phyloP scores from a whole-genome alignment of 2,797 vertebrate genomes.

The Pristis pectinata region DNA sequence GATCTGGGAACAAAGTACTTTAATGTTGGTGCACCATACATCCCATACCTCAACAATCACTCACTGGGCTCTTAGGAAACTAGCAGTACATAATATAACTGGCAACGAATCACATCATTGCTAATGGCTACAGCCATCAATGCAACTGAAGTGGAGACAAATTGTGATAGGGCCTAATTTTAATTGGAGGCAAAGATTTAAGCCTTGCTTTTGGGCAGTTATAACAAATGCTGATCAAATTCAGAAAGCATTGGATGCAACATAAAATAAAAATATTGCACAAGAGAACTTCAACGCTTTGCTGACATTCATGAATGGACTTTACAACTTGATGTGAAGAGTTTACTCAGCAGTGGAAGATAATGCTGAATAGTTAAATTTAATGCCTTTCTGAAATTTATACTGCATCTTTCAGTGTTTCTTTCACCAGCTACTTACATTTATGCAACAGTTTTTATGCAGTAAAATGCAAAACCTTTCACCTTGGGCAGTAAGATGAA shows the following conservation, averaged over 20 bases:
- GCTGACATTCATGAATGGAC: not conserved
- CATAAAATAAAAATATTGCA: not conserved
- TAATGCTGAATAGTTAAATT: not conserved
- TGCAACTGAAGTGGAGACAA: not conserved
- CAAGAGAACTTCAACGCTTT: not conserved
- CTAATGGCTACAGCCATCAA: not conserved
- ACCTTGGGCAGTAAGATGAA: not conserved
- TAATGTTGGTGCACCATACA: not conserved
- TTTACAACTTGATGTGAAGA: not conserved
- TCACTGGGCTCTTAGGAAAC: not conserved
- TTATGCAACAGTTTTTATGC: not conserved
- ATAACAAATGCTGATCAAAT: not conserved
- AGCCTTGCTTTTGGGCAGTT: not conserved
- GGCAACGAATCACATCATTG: not conserved
- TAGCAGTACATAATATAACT: not conserved
- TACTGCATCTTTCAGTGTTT: not conserved
- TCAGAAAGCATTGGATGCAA: not conserved
- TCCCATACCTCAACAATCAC: not conserved
- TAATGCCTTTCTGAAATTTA: not conserved
- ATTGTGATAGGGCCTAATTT: not conserved
- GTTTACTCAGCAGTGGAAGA: not conserved
- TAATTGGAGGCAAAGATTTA: not conserved
- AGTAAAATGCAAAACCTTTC: not conserved
- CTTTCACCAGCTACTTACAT: not conserved
- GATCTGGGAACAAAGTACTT: not conserved